phyloP scores from a whole-genome alignment of 2,113 vertebrate species.

The Euleptes europaea region DNA sequence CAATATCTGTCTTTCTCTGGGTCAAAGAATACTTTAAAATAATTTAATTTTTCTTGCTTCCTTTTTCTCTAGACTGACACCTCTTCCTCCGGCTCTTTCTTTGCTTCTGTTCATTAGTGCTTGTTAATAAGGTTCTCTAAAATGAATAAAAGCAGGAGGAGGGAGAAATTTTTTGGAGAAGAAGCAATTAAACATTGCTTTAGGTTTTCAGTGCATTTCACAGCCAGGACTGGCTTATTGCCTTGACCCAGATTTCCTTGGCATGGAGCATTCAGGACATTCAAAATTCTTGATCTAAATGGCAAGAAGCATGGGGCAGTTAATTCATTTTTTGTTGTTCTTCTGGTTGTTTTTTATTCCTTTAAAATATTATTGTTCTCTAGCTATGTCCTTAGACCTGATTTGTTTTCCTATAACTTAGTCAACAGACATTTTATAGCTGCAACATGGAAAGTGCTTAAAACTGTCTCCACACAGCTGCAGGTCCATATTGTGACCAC shows the following conservation, averaged over 20 bases:
- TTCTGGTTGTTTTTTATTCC: neutral
- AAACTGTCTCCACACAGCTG: neutral
- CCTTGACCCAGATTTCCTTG: neutral
- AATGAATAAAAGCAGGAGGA: constrained; percentile 51
- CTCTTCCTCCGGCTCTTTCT: constrained; percentile 47
- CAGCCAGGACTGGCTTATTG: neutral
- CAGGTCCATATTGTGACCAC: neutral
- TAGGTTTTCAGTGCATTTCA: constrained; percentile 12
- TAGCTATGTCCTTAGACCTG: neutral
- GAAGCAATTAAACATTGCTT: constrained; percentile 40
- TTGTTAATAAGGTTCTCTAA: constrained; percentile 62
- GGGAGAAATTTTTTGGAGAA: constrained; percentile 32
- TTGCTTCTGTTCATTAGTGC: constrained; percentile 50
- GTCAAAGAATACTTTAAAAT: constrained; percentile 7
- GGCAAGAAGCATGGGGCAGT: neutral
- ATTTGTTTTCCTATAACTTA: neutral
- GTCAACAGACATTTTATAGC: neutral
- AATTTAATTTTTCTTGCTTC: constrained; percentile 19
- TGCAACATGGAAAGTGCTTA: neutral
- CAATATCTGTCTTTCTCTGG: constrained; percentile 2
- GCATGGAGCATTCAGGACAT: neutral
- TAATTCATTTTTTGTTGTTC: neutral
- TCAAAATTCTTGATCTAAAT: neutral
- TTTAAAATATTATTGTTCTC: neutral
- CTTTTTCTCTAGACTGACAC: constrained; percentile 22